Evolutionary conservation across 2,888 invertebrate species (phyloP), one percentile per base, ranked within the genome.

Genomic region (Oegoconia quadripuncta): DNA sequence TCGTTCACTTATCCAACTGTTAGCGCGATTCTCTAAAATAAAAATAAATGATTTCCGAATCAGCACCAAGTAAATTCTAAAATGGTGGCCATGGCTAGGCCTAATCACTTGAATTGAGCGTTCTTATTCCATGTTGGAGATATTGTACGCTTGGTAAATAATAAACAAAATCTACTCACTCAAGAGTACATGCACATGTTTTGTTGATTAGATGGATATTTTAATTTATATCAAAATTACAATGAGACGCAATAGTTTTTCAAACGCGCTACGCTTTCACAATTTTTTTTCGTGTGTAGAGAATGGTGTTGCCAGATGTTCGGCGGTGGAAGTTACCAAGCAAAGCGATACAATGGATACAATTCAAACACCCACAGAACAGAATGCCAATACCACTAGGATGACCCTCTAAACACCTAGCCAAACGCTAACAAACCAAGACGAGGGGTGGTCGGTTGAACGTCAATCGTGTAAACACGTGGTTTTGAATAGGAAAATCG

Each of bases 1-100:
- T 48, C 36, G 29, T 34, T 37, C 39, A 39, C 44, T 36, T 38
- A 48, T 55, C 25, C n/a, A n/a, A n/a, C n/a, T n/a, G n/a, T n/a
- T n/a, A n/a, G n/a, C n/a, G n/a, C n/a, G n/a, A n/a, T 22, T 49
- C 44, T 34, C 40, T 15, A 51, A 41, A 42, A 39, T 48, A 64
- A 66, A 74, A 74, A 62, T 69, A 69, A 68, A 65, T 68, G 75
- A 75, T 58, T 76, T 63, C 59, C 45, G 61, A 59, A 56, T 28
- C 64, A 74, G 70, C 68, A 69, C 65, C 49, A 58, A 72, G 70
- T 60, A 59, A 70, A 78, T 79, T 84, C 78, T 86, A 87, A 87
- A 87, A 87, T 87, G 87, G 87, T 84, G 83, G 87, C 86, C 86
- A 78, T 82, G 74, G 79, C 76, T 83, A 79, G 42, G 39, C 63